Percentiles rank a stretch among this genome's conserved stretches.
Conservation (phyloP, 92 coral and sea anemone species). For the Heteractis magnifica region DNA sequence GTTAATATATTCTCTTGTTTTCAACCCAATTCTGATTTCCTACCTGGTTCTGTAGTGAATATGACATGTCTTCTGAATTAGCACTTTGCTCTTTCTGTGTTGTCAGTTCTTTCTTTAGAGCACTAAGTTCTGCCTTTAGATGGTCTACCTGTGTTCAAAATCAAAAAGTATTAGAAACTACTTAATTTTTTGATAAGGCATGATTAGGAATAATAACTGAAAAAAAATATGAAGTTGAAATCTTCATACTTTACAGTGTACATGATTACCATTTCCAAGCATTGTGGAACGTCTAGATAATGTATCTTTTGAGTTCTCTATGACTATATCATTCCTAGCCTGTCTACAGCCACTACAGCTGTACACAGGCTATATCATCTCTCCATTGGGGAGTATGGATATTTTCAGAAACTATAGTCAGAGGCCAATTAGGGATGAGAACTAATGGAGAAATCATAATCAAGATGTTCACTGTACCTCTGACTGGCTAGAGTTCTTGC, state of each 20-base stretch:
- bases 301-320: too few species aligned
- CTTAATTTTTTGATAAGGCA: background rate
- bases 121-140: conserved; percentile 36
- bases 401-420: too few species aligned
- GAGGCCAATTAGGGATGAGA: background rate
- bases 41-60: conserved; percentile 50
- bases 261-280: too few species aligned
- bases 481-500: background rate
- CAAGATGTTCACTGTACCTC: background rate
- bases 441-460: background rate
- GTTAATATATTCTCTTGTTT: background rate
- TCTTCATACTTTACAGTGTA: too few species aligned
- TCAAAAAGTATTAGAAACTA: background rate
- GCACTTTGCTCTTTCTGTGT: conserved; percentile 25
- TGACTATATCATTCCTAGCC: too few species aligned
- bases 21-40: background rate
- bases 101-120: conserved; percentile 33
- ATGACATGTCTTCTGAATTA: conserved; percentile 43
- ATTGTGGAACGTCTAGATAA: too few species aligned
- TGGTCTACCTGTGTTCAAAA: conserved; percentile 31
- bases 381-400: too few species aligned
- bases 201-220: background rate
- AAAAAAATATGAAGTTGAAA: too few species aligned
- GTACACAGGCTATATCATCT: too few species aligned
- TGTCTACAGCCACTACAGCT: too few species aligned